These are phyloP conservation scores for Lasioglossum oenotherae DNA, from an alignment of 2,888 invertebrate species.

Conservation along the genomic window DNA sequence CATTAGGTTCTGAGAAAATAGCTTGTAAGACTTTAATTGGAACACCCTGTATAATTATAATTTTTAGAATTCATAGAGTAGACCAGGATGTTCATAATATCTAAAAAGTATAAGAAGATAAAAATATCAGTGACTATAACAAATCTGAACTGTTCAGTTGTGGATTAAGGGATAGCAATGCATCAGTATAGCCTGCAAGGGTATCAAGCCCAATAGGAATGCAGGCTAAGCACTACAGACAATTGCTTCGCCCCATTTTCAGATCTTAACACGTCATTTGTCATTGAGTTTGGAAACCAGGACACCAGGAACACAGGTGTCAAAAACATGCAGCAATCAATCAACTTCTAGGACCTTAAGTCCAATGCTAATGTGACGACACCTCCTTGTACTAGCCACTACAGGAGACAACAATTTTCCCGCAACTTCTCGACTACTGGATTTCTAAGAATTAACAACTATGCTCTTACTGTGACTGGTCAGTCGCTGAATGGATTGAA, in stretches of 20 bases:
- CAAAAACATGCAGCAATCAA: background rate
- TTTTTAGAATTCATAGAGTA: too few species aligned
- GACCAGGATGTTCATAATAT: too few species aligned
- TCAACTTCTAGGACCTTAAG: background rate
- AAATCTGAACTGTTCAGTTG: too few species aligned
- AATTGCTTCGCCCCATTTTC: background rate
- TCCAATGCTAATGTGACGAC: background rate
- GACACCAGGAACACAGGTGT: background rate
- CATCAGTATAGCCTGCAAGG: background rate
- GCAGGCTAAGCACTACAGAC: background rate
- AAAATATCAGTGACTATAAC: background rate
- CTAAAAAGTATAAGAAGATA: background rate
- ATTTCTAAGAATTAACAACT: background rate
- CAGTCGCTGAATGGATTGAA: background rate
- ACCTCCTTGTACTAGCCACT: background rate
- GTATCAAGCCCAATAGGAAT: background rate
- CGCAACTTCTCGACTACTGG: background rate
- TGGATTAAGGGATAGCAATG: too few species aligned
- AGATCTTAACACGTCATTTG: background rate
- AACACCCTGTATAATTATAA: background rate
- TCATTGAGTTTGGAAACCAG: constrained; percentile 1
- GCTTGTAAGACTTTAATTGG: too few species aligned
- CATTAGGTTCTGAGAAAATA: too few species aligned
- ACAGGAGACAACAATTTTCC: background rate
- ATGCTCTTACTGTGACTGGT: background rate